Percentiles rank a stretch among this genome's conserved stretches.
Conservation (phyloP, 2,113 vertebrate species). For the Gambusia affinis region DNA sequence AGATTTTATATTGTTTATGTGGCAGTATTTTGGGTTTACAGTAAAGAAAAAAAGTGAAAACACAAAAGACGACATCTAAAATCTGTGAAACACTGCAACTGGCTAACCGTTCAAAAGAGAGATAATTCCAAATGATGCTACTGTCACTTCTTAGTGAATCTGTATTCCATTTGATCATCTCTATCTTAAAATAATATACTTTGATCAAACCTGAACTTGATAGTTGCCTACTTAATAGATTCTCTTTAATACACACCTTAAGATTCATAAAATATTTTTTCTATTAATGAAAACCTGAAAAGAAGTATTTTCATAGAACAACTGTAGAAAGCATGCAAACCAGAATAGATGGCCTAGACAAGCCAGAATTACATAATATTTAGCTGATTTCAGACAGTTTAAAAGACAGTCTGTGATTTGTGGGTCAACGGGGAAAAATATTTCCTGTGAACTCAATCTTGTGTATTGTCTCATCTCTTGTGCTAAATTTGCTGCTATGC, state of each 20-base stretch:
- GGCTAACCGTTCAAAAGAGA: too few relatives aligned
- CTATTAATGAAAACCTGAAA: neutral
- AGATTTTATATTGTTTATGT: neutral
- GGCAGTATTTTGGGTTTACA: neutral
- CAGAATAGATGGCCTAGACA: neutral
- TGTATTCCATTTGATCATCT: too few relatives aligned
- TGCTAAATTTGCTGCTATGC: neutral
- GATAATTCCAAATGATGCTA: too few relatives aligned
- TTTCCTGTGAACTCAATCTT: too few relatives aligned
- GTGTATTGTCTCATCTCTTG: neutral
- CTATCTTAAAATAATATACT: too few relatives aligned
- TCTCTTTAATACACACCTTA: neutral
- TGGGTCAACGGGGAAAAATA: too few relatives aligned
- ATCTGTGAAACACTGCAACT: too few relatives aligned
- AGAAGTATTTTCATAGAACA: neutral
- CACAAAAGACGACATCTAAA: neutral
- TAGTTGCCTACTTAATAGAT: too few relatives aligned
- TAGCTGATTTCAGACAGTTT: neutral
- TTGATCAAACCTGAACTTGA: too few relatives aligned
- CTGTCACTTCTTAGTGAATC: too few relatives aligned
- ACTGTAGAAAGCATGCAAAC: neutral
- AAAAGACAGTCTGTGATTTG: neutral
- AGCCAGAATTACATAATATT: neutral
- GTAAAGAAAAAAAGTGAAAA: neutral
- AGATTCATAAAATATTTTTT: neutral